phyloP scores from a whole-genome alignment of 2,888 invertebrate genomes.

The Rotaria magnacalcarata region DNA sequence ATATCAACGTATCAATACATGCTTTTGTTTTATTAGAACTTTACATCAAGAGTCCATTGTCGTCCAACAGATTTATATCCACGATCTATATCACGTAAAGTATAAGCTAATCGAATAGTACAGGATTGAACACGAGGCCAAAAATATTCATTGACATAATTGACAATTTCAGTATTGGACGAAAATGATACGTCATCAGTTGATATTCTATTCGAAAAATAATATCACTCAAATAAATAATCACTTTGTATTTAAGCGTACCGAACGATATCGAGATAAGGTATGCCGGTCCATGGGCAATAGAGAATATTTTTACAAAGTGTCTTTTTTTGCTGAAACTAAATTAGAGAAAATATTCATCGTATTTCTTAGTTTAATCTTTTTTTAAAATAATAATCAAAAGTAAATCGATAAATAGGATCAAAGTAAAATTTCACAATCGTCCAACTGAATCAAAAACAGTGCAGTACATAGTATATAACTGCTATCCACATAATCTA shows the following conservation, averaged over 20 bases:
- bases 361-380: no score
- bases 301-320: neutral
- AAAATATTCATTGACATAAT: neutral
- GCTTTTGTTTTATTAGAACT: neutral
- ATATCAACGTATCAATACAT: neutral
- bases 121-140: constrained; percentile 11
- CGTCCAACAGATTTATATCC: neutral
- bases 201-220: neutral
- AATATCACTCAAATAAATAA: neutral
- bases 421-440: no score
- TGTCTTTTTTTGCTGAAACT: neutral
- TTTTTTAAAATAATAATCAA: no score
- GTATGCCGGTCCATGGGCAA: constrained; percentile 20
- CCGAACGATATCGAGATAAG: neutral
- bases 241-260: neutral
- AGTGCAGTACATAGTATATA: no score
- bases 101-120: constrained; percentile 10
- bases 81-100: neutral
- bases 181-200: neutral
- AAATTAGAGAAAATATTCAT: neutral
- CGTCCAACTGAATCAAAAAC: no score
- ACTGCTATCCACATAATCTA: no score
- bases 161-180: neutral
- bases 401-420: no score
- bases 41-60: neutral